Percentiles rank a stretch among this genome's conserved stretches.
Conservation (phyloP, 2,888 invertebrate species). For the Sympetrum striolatum region DNA sequence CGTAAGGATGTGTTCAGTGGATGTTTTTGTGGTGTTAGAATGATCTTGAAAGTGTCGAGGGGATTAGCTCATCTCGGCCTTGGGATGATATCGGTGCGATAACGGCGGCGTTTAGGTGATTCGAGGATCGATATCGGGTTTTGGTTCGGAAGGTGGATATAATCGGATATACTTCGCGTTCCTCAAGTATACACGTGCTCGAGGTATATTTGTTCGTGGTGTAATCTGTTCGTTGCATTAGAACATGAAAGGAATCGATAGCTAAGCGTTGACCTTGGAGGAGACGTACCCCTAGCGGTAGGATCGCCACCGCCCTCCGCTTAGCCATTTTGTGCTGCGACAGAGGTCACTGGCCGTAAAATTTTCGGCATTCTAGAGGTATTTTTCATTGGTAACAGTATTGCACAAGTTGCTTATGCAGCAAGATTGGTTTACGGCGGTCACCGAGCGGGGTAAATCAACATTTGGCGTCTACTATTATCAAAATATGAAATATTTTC, state of each 20-base stretch:
- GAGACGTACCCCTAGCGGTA: not conserved
- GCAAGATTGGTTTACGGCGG: too few relatives aligned
- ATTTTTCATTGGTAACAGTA: not conserved
- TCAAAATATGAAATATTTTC: too few relatives aligned
- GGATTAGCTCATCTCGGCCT: not conserved
- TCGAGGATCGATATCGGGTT: not conserved
- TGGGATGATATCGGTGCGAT: not conserved
- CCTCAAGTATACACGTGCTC: not conserved
- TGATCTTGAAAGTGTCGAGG: not conserved
- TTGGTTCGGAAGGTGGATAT: not conserved
- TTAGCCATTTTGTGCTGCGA: constrained; percentile 27
- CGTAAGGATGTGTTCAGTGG: not conserved
- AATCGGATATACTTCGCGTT: too few relatives aligned
- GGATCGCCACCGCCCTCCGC: not conserved
- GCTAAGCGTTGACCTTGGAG: constrained; percentile 29
- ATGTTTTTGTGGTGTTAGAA: not conserved
- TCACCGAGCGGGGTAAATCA: too few relatives aligned
- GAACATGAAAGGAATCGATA: constrained; percentile 16
- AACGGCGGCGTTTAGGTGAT: not conserved
- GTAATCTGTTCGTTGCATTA: not conserved
- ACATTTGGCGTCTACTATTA: too few relatives aligned
- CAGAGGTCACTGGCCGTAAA: constrained; percentile 1
- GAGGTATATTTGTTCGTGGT: not conserved
- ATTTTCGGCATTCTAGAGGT: not conserved
- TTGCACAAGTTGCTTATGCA: too few relatives aligned